phyloP scores from a whole-genome alignment of 2,888 invertebrate species.

The Tortrix viridana region DNA sequence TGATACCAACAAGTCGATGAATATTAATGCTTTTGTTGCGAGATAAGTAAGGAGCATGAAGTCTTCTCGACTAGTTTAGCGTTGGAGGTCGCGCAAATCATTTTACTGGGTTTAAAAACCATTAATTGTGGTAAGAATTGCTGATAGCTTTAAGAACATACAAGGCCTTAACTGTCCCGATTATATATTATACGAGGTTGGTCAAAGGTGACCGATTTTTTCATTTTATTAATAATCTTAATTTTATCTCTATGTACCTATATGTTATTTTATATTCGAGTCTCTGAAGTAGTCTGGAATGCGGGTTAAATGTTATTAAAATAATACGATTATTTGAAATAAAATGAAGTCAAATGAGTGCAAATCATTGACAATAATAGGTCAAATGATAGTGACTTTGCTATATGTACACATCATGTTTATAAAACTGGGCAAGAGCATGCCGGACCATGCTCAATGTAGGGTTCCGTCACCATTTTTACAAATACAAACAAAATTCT shows the following conservation, averaged over 20 bases:
- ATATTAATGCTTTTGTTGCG: conserved; percentile 37
- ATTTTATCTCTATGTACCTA: neutral
- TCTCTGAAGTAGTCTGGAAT: conserved; percentile 15
- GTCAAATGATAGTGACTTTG: conserved; percentile 13
- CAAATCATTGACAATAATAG: conserved; percentile 20
- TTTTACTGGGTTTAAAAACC: too few relatives aligned
- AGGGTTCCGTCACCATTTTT: too few relatives aligned
- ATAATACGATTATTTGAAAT: neutral
- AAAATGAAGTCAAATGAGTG: neutral
- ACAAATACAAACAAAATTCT: too few relatives aligned
- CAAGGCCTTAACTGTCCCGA: conserved; percentile 46
- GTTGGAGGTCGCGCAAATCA: conserved; percentile 46
- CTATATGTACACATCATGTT: conserved; percentile 11
- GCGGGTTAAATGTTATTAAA: neutral
- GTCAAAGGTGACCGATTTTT: conserved; percentile 47
- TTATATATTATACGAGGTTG: conserved; percentile 3
- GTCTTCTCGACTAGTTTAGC: conserved; percentile 43
- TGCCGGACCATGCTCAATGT: too few relatives aligned
- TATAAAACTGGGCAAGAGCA: too few relatives aligned
- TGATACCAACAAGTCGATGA: conserved; percentile 34
- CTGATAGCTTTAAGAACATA: conserved; percentile 36
- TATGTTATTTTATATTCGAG: conserved; percentile 10
- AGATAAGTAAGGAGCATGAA: conserved; percentile 38
- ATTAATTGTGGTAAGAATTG: conserved; percentile 39
- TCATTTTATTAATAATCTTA: neutral